These are phyloP conservation scores for Telmatochromis sp. DNA, from an alignment of 2,113 vertebrate genomes.

Conservation along the genomic window DNA sequence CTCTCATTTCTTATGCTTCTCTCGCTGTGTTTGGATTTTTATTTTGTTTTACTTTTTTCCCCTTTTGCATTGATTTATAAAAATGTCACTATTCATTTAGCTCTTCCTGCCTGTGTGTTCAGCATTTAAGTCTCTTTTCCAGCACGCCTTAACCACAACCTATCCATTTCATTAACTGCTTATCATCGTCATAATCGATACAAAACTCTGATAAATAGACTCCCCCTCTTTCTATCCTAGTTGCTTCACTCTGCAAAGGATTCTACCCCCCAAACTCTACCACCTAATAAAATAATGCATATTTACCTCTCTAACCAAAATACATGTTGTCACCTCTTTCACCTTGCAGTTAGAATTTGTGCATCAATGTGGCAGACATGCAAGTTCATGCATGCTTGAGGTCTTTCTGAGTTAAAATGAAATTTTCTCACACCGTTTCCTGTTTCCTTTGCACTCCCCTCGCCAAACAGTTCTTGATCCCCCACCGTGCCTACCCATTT, in stretches of 20 bases:
- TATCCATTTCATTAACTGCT: neutral
- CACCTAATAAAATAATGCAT: neutral
- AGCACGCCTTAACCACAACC: neutral
- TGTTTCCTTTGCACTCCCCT: neutral
- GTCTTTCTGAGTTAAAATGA: neutral
- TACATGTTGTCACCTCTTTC: neutral
- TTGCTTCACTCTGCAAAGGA: neutral
- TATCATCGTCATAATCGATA: neutral
- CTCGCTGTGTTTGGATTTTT: neutral
- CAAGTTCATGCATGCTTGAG: neutral
- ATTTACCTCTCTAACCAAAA: neutral
- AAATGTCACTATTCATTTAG: neutral
- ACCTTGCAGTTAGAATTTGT: neutral
- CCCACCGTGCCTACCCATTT: neutral
- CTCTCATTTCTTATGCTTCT: neutral
- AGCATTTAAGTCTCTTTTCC: neutral
- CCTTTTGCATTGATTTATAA: neutral
- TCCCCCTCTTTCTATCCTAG: neutral
- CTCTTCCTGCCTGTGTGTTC: fast-evolving
- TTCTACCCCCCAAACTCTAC: neutral
- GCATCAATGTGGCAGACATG: neutral
- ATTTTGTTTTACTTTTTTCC: fast-evolving
- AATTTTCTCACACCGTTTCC: fast-evolving
- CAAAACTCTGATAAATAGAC: neutral
- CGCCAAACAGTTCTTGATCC: fast-evolving